These are phyloP conservation scores for Myotis davidii DNA, from an alignment of 2,113 vertebrate species.

Conservation along the genomic window DNA sequence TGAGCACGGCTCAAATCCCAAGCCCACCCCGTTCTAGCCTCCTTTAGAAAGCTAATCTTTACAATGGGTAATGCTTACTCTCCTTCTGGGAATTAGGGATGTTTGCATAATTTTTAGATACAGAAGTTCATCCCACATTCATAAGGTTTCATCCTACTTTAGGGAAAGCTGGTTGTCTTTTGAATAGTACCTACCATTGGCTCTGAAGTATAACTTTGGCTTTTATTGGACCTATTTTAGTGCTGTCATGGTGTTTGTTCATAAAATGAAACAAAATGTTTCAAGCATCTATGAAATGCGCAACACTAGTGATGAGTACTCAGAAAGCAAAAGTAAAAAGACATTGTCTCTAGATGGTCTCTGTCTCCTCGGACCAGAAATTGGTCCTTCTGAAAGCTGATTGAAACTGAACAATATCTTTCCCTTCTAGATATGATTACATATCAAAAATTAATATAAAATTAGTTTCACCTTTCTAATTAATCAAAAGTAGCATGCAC, in stretches of 20 bases:
- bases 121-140: neutral
- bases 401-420: neutral
- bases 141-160: neutral
- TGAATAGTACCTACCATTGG: neutral
- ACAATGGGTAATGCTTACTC: neutral
- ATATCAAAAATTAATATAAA: conserved; percentile 38
- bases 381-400: neutral
- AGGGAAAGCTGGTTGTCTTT: neutral
- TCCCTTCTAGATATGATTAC: neutral
- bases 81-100: neutral
- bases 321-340: conserved; percentile 25
- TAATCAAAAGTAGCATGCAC: neutral
- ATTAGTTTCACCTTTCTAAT: conserved; percentile 22
- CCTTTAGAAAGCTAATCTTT: neutral
- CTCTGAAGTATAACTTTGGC: neutral
- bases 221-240: neutral
- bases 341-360: neutral
- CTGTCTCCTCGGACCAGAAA: neutral
- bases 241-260: neutral
- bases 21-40: neutral
- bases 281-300: neutral
- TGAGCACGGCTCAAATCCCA: neutral
- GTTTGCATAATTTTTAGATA: conserved; percentile 34
- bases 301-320: neutral
- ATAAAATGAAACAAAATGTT: conserved; percentile 23